These are phyloP conservation scores for Arizona elegans DNA, from an alignment of 2,113 vertebrate genomes.

Conservation along the genomic window DNA sequence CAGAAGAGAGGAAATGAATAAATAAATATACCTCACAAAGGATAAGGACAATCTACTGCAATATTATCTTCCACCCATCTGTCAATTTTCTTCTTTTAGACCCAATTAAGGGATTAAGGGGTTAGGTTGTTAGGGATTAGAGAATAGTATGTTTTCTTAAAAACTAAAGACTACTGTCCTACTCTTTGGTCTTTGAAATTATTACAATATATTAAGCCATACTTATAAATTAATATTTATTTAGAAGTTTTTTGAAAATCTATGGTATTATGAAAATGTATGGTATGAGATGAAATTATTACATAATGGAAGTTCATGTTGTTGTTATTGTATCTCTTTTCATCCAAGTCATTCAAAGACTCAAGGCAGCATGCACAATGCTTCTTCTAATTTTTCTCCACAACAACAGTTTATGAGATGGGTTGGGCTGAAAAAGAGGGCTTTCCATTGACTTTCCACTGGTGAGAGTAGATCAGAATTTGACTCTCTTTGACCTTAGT, in stretches of 20 bases:
- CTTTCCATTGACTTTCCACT: neutral
- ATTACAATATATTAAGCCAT: neutral
- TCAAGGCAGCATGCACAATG: neutral
- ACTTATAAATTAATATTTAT: neutral
- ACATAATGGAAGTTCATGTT: neutral
- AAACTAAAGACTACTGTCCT: neutral
- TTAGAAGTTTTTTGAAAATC: neutral
- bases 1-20: neutral
- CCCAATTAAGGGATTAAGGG: neutral
- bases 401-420: neutral
- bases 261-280: neutral
- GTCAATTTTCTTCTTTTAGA: neutral
- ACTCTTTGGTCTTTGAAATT: neutral
- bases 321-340: neutral
- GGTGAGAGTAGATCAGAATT: neutral
- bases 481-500: neutral
- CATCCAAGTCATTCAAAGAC: neutral
- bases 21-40: neutral
- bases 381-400: neutral
- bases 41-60: neutral
- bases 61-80: neutral
- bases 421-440: neutral
- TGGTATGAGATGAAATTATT: neutral
- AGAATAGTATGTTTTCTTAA: neutral
- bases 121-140: neutral